Evolutionary conservation across 2,888 invertebrate species (phyloP).

Genomic region (Hylaea fasciaria): DNA sequence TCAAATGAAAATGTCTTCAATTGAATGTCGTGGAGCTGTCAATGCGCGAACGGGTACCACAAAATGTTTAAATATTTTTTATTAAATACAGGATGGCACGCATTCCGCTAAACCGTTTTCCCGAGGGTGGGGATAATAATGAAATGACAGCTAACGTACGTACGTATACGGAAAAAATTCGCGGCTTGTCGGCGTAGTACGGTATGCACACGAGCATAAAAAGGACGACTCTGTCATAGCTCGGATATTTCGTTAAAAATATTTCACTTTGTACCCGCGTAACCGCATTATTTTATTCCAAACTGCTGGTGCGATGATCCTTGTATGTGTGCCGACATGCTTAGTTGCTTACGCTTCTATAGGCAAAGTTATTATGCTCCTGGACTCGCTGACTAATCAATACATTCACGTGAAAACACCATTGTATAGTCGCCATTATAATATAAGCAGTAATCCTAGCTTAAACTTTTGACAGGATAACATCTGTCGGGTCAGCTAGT

Average conservation of each 20-base stretch:
- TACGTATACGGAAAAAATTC: too few relatives aligned
- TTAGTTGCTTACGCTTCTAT: background rate
- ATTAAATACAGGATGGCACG: background rate
- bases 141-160: constrained; percentile 47
- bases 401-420: too few relatives aligned
- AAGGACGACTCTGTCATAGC: constrained; percentile 44
- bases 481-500: too few relatives aligned
- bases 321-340: constrained; percentile 13
- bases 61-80: background rate
- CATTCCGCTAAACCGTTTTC: constrained; percentile 37
- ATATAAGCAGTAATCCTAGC: too few relatives aligned
- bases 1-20: too few relatives aligned
- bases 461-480: too few relatives aligned
- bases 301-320: constrained; percentile 13
- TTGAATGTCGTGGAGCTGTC: too few relatives aligned
- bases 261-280: constrained; percentile 43
- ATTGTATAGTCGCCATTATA: too few relatives aligned
- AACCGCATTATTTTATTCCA: constrained; percentile 43
- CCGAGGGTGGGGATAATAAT: constrained; percentile 46
- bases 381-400: too few relatives aligned
- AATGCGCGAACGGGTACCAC: background rate
- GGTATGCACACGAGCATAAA: constrained; percentile 27
- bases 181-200: constrained; percentile 33
- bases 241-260: constrained; percentile 51
- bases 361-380: too few relatives aligned